phyloP scores from a whole-genome alignment of 2,888 invertebrate genomes.

The Cataglyphis cursor region DNA sequence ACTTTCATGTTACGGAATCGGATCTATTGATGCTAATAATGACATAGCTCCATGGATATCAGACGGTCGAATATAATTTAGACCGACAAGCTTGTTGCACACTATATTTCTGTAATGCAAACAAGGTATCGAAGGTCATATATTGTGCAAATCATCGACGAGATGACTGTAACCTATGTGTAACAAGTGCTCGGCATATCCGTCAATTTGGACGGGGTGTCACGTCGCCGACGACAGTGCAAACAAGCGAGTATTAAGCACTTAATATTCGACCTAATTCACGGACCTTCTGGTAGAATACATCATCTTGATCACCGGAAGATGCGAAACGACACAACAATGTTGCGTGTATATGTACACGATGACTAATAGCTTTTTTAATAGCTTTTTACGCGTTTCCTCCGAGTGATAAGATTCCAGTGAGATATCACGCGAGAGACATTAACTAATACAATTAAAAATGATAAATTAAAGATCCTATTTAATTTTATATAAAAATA shows the following conservation, averaged over 20 bases:
- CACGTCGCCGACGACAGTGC: constrained; percentile 3
- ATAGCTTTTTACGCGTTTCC: not conserved
- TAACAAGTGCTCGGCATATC: constrained; percentile 7
- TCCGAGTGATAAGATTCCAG: not conserved
- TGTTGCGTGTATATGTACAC: not conserved
- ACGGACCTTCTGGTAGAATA: not conserved
- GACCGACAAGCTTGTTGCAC: not conserved
- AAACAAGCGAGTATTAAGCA: constrained; percentile 39
- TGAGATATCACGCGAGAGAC: not conserved
- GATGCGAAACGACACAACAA: not conserved
- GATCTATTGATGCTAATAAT: constrained; percentile 29
- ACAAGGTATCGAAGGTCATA: not conserved
- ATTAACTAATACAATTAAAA: not conserved
- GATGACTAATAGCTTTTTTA: not conserved
- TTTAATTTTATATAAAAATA: not conserved
- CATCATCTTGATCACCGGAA: constrained; percentile 13
- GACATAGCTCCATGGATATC: not conserved
- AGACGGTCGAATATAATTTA: constrained; percentile 1
- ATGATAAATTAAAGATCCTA: not conserved
- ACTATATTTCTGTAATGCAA: not conserved
- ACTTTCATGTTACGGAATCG: constrained; percentile 17
- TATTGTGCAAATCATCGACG: not conserved
- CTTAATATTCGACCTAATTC: constrained; percentile 53
- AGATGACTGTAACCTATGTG: not conserved
- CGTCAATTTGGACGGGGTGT: constrained; percentile 13